A percentile compares a stretch with the other conserved stretches of the same genome.
Evolutionary conservation across 2,888 invertebrate genomes (phyloP).

Genomic region (Stenchaetothrips biformis): DNA sequence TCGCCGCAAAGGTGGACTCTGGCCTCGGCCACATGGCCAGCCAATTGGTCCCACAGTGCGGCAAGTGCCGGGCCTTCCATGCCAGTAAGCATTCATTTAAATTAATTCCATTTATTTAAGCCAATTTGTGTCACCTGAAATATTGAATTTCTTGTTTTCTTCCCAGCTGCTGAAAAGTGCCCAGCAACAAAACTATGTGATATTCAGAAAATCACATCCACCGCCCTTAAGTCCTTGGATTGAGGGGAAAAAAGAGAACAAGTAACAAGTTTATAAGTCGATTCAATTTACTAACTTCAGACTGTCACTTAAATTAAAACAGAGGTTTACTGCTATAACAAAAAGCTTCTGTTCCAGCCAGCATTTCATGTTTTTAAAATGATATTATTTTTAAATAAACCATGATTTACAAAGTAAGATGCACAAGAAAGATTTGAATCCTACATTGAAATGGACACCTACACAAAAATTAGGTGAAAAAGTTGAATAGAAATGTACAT

Average conservation of each 20-base stretch:
- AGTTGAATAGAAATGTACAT: background rate
- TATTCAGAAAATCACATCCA: background rate
- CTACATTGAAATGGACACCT: background rate
- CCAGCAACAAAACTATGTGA: constrained; percentile 4
- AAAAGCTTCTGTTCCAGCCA: too few species aligned
- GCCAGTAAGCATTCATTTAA: background rate
- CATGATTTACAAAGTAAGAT: background rate
- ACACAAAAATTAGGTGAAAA: background rate
- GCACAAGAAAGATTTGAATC: background rate
- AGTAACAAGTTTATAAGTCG: background rate
- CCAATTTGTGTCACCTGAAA: background rate
- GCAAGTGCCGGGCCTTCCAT: background rate
- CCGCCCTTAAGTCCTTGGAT: background rate
- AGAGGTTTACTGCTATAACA: background rate
- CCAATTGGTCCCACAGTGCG: constrained; percentile 1
- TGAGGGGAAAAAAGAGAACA: background rate
- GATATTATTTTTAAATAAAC: background rate
- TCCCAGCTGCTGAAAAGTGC: background rate
- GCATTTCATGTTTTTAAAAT: too few species aligned
- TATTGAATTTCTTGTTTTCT: background rate
- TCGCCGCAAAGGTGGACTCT: background rate
- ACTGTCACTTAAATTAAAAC: background rate
- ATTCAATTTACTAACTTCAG: background rate
- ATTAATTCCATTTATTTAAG: background rate
- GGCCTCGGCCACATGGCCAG: background rate